These are phyloP conservation scores for Patagioenas fasciata DNA, from an alignment of 2,113 vertebrate species.

Conservation along the genomic window DNA sequence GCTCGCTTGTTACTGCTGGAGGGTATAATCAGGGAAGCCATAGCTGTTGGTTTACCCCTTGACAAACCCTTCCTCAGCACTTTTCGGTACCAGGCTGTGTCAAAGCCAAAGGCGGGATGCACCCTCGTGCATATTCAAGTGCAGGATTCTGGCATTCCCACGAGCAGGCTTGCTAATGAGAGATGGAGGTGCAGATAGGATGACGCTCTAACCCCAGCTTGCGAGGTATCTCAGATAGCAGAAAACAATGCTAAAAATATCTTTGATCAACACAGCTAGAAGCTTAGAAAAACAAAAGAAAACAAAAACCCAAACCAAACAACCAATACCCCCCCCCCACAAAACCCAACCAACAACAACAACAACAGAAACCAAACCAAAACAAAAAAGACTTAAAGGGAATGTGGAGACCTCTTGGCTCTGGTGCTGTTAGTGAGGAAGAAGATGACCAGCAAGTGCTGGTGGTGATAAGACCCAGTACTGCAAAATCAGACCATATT, in stretches of 20 bases:
- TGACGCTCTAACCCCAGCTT: not conserved
- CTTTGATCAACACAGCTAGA: not conserved
- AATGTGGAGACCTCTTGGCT: not conserved
- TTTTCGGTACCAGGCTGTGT: not conserved
- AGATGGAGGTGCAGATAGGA: not conserved
- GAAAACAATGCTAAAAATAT: not conserved
- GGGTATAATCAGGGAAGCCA: not conserved
- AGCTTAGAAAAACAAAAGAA: not conserved
- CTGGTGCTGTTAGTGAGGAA: not conserved
- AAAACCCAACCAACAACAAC: no score
- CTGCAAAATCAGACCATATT: not conserved
- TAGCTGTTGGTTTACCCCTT: not conserved
- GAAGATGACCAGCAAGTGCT: not conserved
- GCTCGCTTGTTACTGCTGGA: not conserved
- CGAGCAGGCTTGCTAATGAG: not conserved
- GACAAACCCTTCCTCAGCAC: constrained; percentile 5
- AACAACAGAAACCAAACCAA: no score
- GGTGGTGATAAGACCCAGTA: not conserved
- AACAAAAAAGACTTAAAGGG: not conserved
- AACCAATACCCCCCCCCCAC: no score
- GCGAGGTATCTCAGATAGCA: not conserved
- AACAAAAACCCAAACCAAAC: no score
- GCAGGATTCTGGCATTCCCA: not conserved
- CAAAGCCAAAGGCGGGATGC: not conserved
- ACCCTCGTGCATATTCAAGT: not conserved